phyloP scores from a whole-genome alignment of 64 coral and sea anemone genomes.

The Pocillopora damicornis region DNA sequence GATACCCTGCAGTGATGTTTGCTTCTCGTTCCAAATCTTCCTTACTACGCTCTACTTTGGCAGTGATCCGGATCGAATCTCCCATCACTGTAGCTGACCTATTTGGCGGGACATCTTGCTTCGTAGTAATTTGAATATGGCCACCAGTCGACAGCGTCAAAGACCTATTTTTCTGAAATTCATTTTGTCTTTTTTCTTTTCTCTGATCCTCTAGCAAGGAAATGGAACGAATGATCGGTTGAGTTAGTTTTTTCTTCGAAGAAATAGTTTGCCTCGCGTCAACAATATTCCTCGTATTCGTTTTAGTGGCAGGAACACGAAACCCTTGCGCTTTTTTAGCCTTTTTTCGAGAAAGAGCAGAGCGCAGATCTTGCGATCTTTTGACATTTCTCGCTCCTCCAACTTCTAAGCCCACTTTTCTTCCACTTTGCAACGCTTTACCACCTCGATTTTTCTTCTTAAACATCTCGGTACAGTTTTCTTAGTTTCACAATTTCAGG shows the following conservation, averaged over 20 bases:
- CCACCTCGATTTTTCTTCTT: slow-evolving; percentile 17
- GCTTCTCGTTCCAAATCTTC: slow-evolving; percentile 31
- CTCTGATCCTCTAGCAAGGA: slow-evolving; percentile 40
- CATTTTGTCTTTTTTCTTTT: slow-evolving; percentile 38
- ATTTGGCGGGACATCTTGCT: slow-evolving; percentile 48
- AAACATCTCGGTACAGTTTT: not conserved
- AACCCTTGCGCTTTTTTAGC: not conserved
- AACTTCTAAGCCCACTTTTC: not conserved
- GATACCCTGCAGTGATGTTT: slow-evolving; percentile 26
- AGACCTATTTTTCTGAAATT: slow-evolving; percentile 37
- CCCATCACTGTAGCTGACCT: slow-evolving; percentile 45
- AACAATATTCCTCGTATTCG: not conserved
- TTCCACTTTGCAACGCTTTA: slow-evolving; percentile 19
- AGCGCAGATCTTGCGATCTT: slow-evolving; percentile 22
- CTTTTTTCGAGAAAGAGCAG: not conserved
- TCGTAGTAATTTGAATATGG: slow-evolving; percentile 48
- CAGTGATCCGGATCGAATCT: slow-evolving; percentile 38
- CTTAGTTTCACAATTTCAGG: not conserved
- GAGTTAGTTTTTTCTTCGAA: not conserved
- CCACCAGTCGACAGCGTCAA: slow-evolving; percentile 32
- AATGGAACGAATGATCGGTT: slow-evolving; percentile 9
- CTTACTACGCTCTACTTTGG: slow-evolving; percentile 39
- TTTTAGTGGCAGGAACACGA: not conserved
- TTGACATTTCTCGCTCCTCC: slow-evolving; percentile 1
- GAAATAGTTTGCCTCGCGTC: slow-evolving; percentile 31